phyloP scores from a whole-genome alignment of 2,113 vertebrate genomes.

The Corythoichthys haematopterus region DNA sequence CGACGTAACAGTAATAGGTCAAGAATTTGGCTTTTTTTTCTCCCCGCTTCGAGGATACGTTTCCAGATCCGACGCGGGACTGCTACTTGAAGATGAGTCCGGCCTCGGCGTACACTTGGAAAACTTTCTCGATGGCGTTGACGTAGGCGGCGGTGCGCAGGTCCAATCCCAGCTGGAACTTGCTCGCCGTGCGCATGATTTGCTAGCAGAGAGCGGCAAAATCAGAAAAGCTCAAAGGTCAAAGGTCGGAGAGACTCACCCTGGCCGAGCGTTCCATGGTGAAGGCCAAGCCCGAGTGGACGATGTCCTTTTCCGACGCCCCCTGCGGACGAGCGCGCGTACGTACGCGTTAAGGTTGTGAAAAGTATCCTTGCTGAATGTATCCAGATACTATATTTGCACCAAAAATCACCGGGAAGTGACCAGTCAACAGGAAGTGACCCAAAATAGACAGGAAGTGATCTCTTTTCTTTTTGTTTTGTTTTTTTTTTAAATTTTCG shows the following conservation, averaged over 20 bases:
- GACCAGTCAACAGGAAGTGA: no score
- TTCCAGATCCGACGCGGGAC: not conserved
- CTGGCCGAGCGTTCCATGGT: constrained; percentile 96
- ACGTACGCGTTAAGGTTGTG: no score
- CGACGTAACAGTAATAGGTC: not conserved
- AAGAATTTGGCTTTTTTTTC: not conserved
- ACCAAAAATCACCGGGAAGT: no score
- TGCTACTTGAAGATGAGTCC: constrained; percentile 90
- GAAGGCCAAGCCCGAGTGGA: constrained; percentile 95
- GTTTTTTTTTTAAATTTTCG: no score
- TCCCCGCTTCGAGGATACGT: not conserved
- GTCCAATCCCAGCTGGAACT: constrained; percentile 92
- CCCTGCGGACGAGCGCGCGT: constrained; percentile 68
- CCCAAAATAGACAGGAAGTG: no score
- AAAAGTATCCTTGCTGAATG: no score
- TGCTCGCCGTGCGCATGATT: constrained; percentile 95
- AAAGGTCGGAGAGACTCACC: constrained; percentile 59
- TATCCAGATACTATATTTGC: no score
- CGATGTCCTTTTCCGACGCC: constrained; percentile 96
- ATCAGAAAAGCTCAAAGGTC: not conserved
- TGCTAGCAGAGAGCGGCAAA: constrained; percentile 66
- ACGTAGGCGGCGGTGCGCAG: constrained; percentile 94
- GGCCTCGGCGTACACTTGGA: constrained; percentile 93
- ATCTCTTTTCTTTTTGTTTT: no score
- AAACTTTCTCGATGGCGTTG: constrained; percentile 97